Conservation (phyloP, 2,113 vertebrate species). For the Tichodroma muraria region DNA sequence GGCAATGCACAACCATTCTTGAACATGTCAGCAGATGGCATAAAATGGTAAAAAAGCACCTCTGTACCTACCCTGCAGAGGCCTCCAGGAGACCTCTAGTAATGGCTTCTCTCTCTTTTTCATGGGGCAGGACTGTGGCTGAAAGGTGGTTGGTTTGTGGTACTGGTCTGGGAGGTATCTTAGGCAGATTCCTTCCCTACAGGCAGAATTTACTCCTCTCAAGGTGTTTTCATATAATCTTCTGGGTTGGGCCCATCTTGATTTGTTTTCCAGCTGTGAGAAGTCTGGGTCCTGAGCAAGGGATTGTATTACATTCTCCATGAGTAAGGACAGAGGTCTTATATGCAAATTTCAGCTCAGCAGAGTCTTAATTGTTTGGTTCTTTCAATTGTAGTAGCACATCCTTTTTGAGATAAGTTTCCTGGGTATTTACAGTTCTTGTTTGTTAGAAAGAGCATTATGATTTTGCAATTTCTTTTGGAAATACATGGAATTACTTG, state of each 20-base stretch:
- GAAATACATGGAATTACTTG: background rate
- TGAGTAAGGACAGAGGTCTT: background rate
- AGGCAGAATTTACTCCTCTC: background rate
- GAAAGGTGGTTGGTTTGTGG: background rate
- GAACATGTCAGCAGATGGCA: background rate
- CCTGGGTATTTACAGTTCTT: background rate
- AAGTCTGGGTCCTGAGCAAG: background rate
- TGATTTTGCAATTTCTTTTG: background rate
- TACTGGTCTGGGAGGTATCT: background rate
- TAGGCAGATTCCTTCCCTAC: background rate
- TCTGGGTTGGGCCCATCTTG: background rate
- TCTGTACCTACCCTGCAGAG: background rate
- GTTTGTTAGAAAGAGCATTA: background rate
- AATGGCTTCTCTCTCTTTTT: background rate
- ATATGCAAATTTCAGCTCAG: background rate
- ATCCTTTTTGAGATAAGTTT: background rate
- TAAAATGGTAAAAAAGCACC: background rate
- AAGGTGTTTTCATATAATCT: background rate
- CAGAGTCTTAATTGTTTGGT: background rate
- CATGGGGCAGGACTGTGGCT: background rate
- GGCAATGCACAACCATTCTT: background rate
- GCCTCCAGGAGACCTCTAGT: background rate
- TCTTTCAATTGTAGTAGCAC: background rate
- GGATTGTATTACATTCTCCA: background rate
- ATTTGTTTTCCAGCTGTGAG: background rate